phyloP scores from a whole-genome alignment of 2,113 vertebrate genomes.

The Promerops cafer region DNA sequence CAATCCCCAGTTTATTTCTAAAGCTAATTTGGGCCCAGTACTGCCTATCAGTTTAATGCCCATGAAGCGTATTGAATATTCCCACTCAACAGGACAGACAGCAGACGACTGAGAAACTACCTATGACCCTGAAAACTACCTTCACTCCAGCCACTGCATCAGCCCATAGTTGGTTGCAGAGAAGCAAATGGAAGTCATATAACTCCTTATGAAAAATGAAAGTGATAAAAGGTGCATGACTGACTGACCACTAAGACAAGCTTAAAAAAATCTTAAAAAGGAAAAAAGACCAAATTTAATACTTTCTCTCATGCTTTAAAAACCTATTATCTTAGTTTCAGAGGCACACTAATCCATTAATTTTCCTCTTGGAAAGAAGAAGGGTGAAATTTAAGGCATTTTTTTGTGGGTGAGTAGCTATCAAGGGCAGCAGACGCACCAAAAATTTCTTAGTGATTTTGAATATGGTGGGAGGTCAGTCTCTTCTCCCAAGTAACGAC shows the following conservation, averaged over 20 bases:
- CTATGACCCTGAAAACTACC: background rate
- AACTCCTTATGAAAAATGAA: background rate
- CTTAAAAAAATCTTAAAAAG: background rate
- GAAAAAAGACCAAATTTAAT: background rate
- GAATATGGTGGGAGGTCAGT: background rate
- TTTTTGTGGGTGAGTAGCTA: background rate
- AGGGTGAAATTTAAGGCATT: background rate
- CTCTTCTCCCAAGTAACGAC: background rate
- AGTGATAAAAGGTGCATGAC: background rate
- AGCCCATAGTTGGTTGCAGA: background rate
- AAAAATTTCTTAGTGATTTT: background rate
- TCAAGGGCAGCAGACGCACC: background rate
- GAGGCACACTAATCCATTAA: background rate
- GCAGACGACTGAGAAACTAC: background rate
- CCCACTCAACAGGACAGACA: background rate
- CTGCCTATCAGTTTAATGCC: background rate
- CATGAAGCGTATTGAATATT: background rate
- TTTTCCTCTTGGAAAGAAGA: background rate
- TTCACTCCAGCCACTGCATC: background rate
- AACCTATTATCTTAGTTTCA: background rate
- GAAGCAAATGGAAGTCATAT: background rate
- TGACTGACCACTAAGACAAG: background rate
- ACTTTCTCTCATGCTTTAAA: background rate
- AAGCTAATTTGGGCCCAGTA: background rate
- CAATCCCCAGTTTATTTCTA: background rate